A percentile compares a stretch with the other conserved stretches of the same genome.
Evolutionary conservation across 2,888 invertebrate species (phyloP).

Genomic region (Hesperia comma): DNA sequence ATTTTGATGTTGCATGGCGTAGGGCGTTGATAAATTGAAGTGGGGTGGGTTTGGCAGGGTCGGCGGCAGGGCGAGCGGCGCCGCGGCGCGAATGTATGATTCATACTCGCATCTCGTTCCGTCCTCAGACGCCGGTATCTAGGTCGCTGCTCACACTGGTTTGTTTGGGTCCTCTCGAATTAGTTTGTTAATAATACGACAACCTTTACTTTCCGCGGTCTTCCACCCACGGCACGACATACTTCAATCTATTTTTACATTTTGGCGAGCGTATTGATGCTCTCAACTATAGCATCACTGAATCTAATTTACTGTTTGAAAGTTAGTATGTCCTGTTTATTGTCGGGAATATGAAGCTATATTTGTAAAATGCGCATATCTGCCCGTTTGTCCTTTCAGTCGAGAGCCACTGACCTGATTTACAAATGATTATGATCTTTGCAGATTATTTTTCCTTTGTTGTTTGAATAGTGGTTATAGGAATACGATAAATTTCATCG

Average conservation of each 20-base stretch:
- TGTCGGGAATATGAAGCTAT: not conserved
- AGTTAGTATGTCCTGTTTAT: not conserved
- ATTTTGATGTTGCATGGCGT: slow-evolving; percentile 5
- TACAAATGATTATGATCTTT: too few relatives aligned
- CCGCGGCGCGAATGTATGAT: slow-evolving; percentile 61
- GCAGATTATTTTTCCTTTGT: too few relatives aligned
- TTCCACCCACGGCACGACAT: slow-evolving; percentile 45
- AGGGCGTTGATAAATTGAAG: slow-evolving; percentile 23
- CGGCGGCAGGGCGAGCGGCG: slow-evolving; percentile 15
- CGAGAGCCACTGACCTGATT: too few relatives aligned
- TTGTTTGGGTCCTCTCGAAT: slow-evolving; percentile 82
- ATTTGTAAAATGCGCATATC: too few relatives aligned
- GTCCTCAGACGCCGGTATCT: slow-evolving; percentile 74
- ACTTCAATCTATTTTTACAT: slow-evolving; percentile 60
- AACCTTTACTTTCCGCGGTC: slow-evolving; percentile 71
- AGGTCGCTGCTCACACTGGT: slow-evolving; percentile 80
- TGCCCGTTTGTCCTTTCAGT: too few relatives aligned
- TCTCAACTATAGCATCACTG: slow-evolving; percentile 7
- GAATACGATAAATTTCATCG: too few relatives aligned
- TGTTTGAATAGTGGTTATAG: too few relatives aligned
- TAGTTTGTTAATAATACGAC: slow-evolving; percentile 78
- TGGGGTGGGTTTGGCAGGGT: slow-evolving; percentile 18
- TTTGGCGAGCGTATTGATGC: slow-evolving; percentile 13
- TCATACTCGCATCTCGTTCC: slow-evolving; percentile 67
- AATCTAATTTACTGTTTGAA: slow-evolving; percentile 4